phyloP scores from a whole-genome alignment of 2,888 invertebrate species.

The Gasteruption jaculator region DNA sequence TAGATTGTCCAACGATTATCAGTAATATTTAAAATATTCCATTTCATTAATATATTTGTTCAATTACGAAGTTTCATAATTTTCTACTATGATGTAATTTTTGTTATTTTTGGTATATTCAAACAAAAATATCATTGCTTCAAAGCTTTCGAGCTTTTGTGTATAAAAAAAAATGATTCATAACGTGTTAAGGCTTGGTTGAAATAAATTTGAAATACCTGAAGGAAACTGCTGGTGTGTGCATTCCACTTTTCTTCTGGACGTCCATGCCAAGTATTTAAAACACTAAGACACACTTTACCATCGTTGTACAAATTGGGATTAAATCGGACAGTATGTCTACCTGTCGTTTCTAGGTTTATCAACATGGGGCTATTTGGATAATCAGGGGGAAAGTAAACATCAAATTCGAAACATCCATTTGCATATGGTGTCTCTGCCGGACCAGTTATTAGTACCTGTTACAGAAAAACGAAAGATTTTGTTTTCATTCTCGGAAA shows the following conservation, averaged over 20 bases:
- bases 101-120: too few species aligned
- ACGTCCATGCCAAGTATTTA: constrained; percentile 95
- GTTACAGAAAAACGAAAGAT: constrained; percentile 22
- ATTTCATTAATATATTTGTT: background rate
- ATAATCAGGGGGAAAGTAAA: constrained; percentile 82
- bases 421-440: constrained; percentile 89
- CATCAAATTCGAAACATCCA: constrained; percentile 88
- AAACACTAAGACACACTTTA: constrained; percentile 89
- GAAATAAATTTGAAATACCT: constrained; percentile 50
- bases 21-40: too few species aligned
- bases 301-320: constrained; percentile 94
- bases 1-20: too few species aligned
- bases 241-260: constrained; percentile 98
- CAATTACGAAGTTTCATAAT: too few species aligned
- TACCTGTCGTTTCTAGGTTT: constrained; percentile 85
- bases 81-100: too few species aligned
- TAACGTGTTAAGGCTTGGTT: constrained; percentile 1
- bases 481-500: background rate
- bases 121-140: too few species aligned
- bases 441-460: constrained; percentile 89
- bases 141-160: background rate
- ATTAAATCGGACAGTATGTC: constrained; percentile 85
- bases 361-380: constrained; percentile 85
- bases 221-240: constrained; percentile 89
- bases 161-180: background rate